Evolutionary conservation across 2,888 invertebrate genomes (phyloP).

Genomic region (Perdita meconis): DNA sequence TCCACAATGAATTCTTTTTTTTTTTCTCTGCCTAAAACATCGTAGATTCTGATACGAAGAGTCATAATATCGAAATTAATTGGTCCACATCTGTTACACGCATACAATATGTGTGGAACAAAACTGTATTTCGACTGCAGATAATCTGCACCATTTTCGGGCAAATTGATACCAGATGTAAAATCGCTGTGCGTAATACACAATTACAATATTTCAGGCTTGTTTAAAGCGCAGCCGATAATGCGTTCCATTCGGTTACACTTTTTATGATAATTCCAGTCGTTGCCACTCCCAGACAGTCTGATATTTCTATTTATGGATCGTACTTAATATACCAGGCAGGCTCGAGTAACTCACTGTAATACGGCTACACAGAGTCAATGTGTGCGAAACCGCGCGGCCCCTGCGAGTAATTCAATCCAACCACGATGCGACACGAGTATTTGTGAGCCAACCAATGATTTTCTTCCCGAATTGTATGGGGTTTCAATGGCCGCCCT

Average conservation of each 20-base stretch:
- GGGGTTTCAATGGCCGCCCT: background rate
- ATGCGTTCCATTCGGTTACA: slow-evolving; percentile 22
- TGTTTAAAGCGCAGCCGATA: slow-evolving; percentile 47
- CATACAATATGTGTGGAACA: background rate
- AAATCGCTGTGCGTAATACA: slow-evolving; percentile 6
- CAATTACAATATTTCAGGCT: slow-evolving; percentile 33
- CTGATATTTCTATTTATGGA: slow-evolving; percentile 53
- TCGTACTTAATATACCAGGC: slow-evolving; percentile 53
- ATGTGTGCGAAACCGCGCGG: slow-evolving; percentile 19
- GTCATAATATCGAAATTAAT: background rate
- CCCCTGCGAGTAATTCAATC: slow-evolving; percentile 47
- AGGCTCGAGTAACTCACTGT: slow-evolving; percentile 35
- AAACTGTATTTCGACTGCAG: background rate
- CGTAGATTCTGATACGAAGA: background rate
- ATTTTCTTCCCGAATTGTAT: background rate
- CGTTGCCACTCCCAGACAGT: background rate
- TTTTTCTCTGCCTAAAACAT: no score
- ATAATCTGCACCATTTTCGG: slow-evolving; percentile 19
- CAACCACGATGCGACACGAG: slow-evolving; percentile 16
- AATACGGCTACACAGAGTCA: slow-evolving; percentile 47
- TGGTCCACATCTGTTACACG: slow-evolving; percentile 1
- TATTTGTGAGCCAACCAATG: background rate
- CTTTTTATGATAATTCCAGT: slow-evolving; percentile 48
- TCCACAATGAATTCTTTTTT: no score
- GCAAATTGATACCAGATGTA: slow-evolving; percentile 14